Evolutionary conservation across 2,888 invertebrate genomes (phyloP), one percentile per base, ranked within the genome.

Genomic region (Coelinius sp.): DNA sequence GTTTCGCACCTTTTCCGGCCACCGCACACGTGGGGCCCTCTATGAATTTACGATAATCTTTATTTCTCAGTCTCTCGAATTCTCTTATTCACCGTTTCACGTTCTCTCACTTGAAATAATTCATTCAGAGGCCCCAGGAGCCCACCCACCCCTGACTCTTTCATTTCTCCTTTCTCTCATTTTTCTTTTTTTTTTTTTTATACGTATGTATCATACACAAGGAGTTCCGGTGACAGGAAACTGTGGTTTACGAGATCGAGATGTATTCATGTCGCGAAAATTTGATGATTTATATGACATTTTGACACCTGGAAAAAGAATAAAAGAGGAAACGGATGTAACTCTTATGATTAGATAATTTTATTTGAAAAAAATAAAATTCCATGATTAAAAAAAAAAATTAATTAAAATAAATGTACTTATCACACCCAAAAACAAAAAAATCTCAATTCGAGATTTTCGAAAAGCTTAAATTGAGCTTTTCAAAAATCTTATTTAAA

Each of bases 241-340:
- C 76, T 41, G 20, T 63, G 79, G 78, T 78, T 77, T 79, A 80
- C 79, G 78, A 78, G 75, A 70, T 78, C 77, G 71, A 73, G 75
- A 78, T 79, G 81, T 82, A 83, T 83, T 83, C 81, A 79, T 80
- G 81, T 78, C 76, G 78, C 83, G 77, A 81, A 81, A 78, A 79
- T 79, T 77, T 79, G 78, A 73, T 71, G 71, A 59, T 59, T 78
- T 78, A 72, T 72, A 52, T 75, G 67, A 56, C 66, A 67, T 62
- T 70, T 66, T 59, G 4, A 66, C 41, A n/a, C n/a, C n/a, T n/a
- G n/a, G n/a, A n/a, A n/a, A n/a, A n/a, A 31, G 35, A 8, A 14
- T 6, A 17, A 49, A 8, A 14, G 12, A 25, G 52, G 46, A 44
- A 69, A 14, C 46, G 14, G n/a, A 31, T 44, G 53, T 46, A 46